phyloP scores from a whole-genome alignment of 2,888 invertebrate genomes.

The Drosophila kuntzei region DNA sequence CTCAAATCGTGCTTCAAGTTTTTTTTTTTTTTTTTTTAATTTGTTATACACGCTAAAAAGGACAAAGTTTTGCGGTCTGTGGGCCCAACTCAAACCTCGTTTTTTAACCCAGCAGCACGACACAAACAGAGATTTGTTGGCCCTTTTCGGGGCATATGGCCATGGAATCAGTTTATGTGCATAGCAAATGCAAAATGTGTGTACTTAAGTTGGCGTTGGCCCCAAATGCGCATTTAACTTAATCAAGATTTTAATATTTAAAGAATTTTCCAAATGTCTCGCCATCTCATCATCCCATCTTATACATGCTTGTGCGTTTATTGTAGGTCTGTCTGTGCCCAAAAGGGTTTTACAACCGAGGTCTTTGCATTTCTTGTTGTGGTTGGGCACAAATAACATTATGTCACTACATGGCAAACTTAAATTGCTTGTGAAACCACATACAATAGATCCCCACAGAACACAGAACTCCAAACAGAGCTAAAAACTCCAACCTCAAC shows the following conservation, averaged over 20 bases:
- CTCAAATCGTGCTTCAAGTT: constrained; percentile 69
- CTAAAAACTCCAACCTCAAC: constrained; percentile 27
- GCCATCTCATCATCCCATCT: constrained; percentile 35
- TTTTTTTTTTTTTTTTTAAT: constrained; percentile 38
- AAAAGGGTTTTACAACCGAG: constrained; percentile 53
- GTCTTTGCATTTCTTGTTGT: constrained; percentile 7
- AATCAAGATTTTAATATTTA: constrained; percentile 85
- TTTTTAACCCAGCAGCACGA: constrained; percentile 8
- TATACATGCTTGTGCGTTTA: constrained; percentile 11
- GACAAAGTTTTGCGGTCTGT: constrained; percentile 4
- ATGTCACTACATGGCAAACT: constrained; percentile 63
- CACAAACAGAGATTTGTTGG: constrained; percentile 45
- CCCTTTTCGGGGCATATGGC: constrained; percentile 39
- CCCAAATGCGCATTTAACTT: constrained; percentile 83
- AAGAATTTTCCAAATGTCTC: constrained; percentile 67
- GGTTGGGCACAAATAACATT: constrained; percentile 64
- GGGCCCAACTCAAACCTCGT: neutral
- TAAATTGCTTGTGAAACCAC: constrained; percentile 69
- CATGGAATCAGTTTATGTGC: constrained; percentile 65
- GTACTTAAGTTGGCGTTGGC: constrained; percentile 59
- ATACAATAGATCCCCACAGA: constrained; percentile 46
- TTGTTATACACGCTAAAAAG: constrained; percentile 7
- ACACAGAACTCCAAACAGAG: constrained; percentile 3
- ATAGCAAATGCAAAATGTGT: constrained; percentile 59
- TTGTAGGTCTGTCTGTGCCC: constrained; percentile 17